Evolutionary conservation across 2,797 vertebrate genomes (phyloP), one percentile per base, ranked within the genome.

Genomic region (Luscinia luscinia): DNA sequence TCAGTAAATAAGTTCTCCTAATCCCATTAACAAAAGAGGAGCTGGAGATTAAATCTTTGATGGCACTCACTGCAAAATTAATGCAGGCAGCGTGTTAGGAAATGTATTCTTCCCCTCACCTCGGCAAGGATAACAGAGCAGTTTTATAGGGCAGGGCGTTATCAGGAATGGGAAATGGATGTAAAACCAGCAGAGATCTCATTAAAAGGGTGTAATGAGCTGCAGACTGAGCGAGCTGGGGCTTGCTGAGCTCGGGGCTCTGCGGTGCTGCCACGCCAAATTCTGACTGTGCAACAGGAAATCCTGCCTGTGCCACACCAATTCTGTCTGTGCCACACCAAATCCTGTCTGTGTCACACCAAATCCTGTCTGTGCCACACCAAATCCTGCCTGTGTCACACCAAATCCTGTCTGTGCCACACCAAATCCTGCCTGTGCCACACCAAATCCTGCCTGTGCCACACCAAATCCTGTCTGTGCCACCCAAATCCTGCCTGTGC

Each of bases 21-120:
- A 97, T 96, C 89, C 96, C 95, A 94, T 95, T 95, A 97, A 92
- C 93, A 78, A 89, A 81, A 77, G 34, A 62, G 11, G 82, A 95
- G 89, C 68, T 41, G 80, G 67, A 96, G 95, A 97, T 94, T 84
- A 66, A 68, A 95, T 96, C 95, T 96, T 96, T 84, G 20, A 94
- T 94, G 90, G 91, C 84, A 55, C 32, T 58, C 22, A 36, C 69
- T 93, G 95, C 86, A 94, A 93, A 93, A 96, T 94, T 58, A 94
- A 92, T 70, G 93, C 78, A 66, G 82, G 76, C 84, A 23, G n/a
- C n/a, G 90, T 92, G 97, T 63, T 34, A 87, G 95, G 96, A 85
- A 93, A 96, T 52, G 15, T 3, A 59, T 85, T 94, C 89, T 87
- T 58, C 91, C 92, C 90, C 67, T 93, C 92, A 87, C 90, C 87